Conservation (phyloP, 2,113 vertebrate genomes). For the Noctilio leporinus region DNA sequence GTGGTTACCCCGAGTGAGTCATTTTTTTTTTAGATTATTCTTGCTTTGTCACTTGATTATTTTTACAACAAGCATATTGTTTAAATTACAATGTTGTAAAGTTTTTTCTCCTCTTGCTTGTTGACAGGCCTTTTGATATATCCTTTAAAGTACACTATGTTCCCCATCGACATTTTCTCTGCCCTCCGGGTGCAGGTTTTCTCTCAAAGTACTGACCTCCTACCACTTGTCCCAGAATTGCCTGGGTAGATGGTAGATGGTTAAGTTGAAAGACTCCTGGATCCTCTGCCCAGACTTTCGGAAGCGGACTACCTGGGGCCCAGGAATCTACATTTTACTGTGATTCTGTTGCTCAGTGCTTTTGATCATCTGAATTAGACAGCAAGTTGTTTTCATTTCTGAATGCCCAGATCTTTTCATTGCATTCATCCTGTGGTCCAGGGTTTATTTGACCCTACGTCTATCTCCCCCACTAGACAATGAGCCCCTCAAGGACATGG, state of each 20-base stretch:
- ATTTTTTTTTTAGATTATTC: not conserved
- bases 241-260: not conserved
- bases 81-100: not conserved
- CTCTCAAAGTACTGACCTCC: not conserved
- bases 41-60: not conserved
- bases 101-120: not conserved
- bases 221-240: not conserved
- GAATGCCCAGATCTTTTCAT: not conserved
- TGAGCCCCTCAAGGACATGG: rapidly evolving
- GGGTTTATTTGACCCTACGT: not conserved
- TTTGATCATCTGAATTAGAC: not conserved
- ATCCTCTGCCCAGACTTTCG: not conserved
- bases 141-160: not conserved
- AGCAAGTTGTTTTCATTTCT: not conserved
- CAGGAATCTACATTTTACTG: not conserved
- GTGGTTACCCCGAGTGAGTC: not conserved
- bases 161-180: not conserved
- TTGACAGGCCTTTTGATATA: not conserved
- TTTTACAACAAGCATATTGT: not conserved
- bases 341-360: not conserved
- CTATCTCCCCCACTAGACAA: not conserved
- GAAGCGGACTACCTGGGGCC: not conserved
- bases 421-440: not conserved
- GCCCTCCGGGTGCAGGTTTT: not conserved
- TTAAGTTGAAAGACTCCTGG: not conserved